Conservation (phyloP, 2,888 invertebrate species). For the Quadriops clusia region DNA sequence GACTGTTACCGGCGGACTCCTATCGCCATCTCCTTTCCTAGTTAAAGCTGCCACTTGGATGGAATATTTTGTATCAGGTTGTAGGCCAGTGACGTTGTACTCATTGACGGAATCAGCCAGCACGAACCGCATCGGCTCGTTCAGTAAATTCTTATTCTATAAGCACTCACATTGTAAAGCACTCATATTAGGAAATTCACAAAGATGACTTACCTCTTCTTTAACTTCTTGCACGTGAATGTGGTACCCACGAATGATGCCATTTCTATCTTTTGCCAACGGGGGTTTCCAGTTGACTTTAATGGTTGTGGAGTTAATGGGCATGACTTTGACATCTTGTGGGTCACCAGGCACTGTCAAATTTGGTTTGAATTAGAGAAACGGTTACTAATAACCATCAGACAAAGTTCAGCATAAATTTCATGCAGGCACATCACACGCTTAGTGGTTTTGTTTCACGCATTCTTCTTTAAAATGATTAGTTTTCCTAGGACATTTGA, state of each 20-base stretch:
- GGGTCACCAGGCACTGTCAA: constrained; percentile 95
- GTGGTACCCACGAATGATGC: constrained; percentile 93
- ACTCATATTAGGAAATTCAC: too few relatives aligned
- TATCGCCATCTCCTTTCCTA: constrained; percentile 90
- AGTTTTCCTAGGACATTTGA: constrained; percentile 44
- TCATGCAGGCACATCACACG: constrained; percentile 35
- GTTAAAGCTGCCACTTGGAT: constrained; percentile 94
- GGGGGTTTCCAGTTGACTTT: constrained; percentile 94
- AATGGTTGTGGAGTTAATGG: constrained; percentile 92
- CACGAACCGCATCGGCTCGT: constrained; percentile 78
- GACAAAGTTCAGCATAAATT: constrained; percentile 15
- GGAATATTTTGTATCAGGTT: constrained; percentile 90
- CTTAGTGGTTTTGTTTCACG: constrained; percentile 23
- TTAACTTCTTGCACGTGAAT: constrained; percentile 87
- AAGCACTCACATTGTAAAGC: too few relatives aligned
- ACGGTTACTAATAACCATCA: constrained; percentile 11
- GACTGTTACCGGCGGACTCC: constrained; percentile 73
- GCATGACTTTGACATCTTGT: constrained; percentile 76
- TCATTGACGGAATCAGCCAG: constrained; percentile 66
- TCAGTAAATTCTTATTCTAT: constrained; percentile 65
- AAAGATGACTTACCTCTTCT: constrained; percentile 78
- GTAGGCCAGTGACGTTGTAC: constrained; percentile 76
- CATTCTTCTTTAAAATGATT: constrained; percentile 13
- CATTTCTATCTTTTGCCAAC: constrained; percentile 80
- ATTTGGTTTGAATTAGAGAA: constrained; percentile 16